Conservation (phyloP, 2,888 invertebrate genomes). For the Oscheius sp. region DNA sequence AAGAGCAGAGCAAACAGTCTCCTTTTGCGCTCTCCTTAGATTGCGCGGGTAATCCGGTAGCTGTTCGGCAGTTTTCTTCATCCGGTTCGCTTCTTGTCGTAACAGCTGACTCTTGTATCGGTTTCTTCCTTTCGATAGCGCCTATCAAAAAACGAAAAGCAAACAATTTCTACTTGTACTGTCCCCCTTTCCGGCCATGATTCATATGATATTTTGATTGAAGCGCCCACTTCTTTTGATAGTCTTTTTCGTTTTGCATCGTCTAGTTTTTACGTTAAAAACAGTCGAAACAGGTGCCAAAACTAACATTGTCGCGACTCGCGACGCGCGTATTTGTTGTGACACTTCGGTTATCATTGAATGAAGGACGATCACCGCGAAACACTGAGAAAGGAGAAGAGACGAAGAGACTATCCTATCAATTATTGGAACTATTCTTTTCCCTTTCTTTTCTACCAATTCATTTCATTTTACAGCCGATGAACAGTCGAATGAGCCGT, state of each 20-base stretch:
- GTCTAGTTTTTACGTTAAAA: not conserved
- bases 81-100: no score
- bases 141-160: no score
- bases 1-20: no score
- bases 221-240: not conserved
- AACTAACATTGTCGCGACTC: conserved; percentile 11
- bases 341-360: not conserved
- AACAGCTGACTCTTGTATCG: no score
- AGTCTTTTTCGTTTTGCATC: not conserved
- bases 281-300: conserved; percentile 10
- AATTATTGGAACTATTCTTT: conserved; percentile 4
- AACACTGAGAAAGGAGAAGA: no score
- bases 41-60: no score
- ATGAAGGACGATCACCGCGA: conserved; percentile 10
- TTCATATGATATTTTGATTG: no score
- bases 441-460: not conserved
- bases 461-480: conserved; percentile 13
- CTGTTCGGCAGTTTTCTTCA: no score
- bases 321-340: conserved; percentile 9
- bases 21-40: no score
- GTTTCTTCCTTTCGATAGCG: no score
- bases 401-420: no score
- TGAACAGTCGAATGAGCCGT: conserved; percentile 54
- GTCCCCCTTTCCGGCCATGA: not conserved
- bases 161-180: no score